phyloP scores from a whole-genome alignment of 2,888 invertebrate species.

The Muschampia plurimacula region DNA sequence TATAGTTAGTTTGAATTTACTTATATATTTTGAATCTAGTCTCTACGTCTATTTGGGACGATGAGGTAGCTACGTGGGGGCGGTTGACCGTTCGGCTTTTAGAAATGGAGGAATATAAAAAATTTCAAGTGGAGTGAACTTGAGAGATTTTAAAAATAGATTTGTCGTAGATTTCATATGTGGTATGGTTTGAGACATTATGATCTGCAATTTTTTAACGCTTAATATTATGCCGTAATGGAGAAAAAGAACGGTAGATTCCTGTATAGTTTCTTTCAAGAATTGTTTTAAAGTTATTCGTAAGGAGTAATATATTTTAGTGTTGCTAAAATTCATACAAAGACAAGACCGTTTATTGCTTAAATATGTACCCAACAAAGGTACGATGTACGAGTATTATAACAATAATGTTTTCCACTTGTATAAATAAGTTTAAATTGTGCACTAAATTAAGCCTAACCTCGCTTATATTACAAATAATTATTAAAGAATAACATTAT shows the following conservation, averaged over 20 bases:
- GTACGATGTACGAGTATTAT: not conserved
- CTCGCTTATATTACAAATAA: not conserved
- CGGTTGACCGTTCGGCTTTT: constrained; percentile 11
- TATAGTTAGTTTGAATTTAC: not conserved
- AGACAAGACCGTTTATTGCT: too few species aligned
- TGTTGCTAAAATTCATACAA: too few species aligned
- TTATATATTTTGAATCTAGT: not conserved
- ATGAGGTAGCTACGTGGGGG: not conserved
- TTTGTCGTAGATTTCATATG: constrained; percentile 10
- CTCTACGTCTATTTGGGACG: not conserved
- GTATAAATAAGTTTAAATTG: not conserved
- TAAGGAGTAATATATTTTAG: too few species aligned
- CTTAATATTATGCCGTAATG: not conserved
- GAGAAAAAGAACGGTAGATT: not conserved
- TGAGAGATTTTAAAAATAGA: constrained; percentile 30
- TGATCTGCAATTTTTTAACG: not conserved
- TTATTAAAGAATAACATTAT: too few species aligned
- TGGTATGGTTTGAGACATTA: constrained; percentile 1
- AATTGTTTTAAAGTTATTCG: too few species aligned
- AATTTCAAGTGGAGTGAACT: constrained; percentile 20
- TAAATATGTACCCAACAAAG: not conserved
- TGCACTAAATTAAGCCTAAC: not conserved
- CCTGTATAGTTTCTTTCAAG: not conserved
- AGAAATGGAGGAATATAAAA: constrained; percentile 6
- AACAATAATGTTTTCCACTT: not conserved